These are phyloP conservation scores for Chouioia cunea DNA, from an alignment of 2,888 invertebrate genomes.

Conservation along the genomic window DNA sequence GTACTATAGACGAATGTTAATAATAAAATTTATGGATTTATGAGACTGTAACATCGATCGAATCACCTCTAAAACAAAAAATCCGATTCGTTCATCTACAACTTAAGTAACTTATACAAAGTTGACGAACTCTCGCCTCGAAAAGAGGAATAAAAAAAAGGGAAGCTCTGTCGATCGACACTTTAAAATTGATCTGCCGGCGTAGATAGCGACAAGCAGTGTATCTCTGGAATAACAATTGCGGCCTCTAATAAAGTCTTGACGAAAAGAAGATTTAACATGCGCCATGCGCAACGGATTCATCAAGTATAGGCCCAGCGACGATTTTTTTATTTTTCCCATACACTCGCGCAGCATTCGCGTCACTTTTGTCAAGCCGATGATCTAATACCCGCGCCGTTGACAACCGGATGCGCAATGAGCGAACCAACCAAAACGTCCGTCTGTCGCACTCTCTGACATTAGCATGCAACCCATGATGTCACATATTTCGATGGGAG, in stretches of 20 bases:
- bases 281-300: conserved; percentile 9
- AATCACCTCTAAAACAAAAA: too few species aligned
- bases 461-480: conserved; percentile 67
- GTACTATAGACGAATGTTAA: too few species aligned
- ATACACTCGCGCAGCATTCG: not conserved
- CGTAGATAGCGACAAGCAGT: conserved; percentile 19
- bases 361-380: conserved; percentile 25
- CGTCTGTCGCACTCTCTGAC: conserved; percentile 53
- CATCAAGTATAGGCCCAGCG: too few species aligned
- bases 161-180: conserved; percentile 25
- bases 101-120: too few species aligned
- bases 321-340: conserved; percentile 33
- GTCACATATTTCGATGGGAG: conserved; percentile 64
- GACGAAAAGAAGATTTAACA: conserved; percentile 16
- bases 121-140: too few species aligned
- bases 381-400: conserved; percentile 51
- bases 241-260: conserved; percentile 9
- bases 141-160: too few species aligned
- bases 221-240: conserved; percentile 28
- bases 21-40: too few species aligned
- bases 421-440: conserved; percentile 43
- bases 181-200: conserved; percentile 29
- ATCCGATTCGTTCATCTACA: too few species aligned
- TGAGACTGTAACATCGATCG: too few species aligned
- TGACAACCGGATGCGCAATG: conserved; percentile 65